Evolutionary conservation across 1,140 invertebrate species (phyloP).

Genomic region (Tyrophagus putrescentiae): DNA sequence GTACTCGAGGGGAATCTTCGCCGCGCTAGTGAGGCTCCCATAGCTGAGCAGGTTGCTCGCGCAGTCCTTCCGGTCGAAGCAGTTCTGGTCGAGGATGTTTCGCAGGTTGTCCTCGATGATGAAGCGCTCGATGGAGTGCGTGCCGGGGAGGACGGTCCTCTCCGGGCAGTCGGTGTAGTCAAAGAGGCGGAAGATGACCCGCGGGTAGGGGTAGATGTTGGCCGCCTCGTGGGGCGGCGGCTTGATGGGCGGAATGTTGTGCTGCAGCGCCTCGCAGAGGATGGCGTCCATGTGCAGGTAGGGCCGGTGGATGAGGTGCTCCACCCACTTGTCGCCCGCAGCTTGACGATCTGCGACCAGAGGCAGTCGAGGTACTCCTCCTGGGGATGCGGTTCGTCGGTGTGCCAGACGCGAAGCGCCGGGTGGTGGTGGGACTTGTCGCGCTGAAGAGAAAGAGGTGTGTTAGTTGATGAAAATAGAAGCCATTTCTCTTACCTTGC

Average conservation of each 20-base stretch:
- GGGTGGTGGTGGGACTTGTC: slow-evolving; percentile 69
- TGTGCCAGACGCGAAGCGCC: slow-evolving; percentile 78
- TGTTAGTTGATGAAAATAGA: slow-evolving; percentile 35
- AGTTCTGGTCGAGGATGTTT: slow-evolving; percentile 78
- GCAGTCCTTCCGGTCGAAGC: slow-evolving; percentile 81
- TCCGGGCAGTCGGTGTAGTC: slow-evolving; percentile 97
- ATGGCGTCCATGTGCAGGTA: slow-evolving; percentile 90
- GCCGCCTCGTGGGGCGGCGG: slow-evolving; percentile 80
- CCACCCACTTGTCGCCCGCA: slow-evolving; percentile 90
- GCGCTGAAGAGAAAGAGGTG: no score
- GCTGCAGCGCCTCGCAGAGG: slow-evolving; percentile 83
- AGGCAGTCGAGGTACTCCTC: slow-evolving; percentile 97
- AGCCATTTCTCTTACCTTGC: slow-evolving; percentile 16
- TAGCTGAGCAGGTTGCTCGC: slow-evolving; percentile 73
- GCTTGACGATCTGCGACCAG: slow-evolving; percentile 84
- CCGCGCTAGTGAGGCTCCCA: slow-evolving; percentile 51
- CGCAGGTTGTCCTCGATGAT: slow-evolving; percentile 92
- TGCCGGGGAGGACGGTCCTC: slow-evolving; percentile 59
- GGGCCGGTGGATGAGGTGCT: slow-evolving; percentile 85
- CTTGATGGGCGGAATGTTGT: slow-evolving; percentile 73
- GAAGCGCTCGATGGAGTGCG: slow-evolving; percentile 92
- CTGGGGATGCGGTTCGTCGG: slow-evolving; percentile 80
- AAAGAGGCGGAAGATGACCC: slow-evolving; percentile 77
- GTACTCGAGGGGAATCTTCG: slow-evolving; percentile 90
- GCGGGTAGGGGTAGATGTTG: slow-evolving; percentile 72